phyloP scores from a whole-genome alignment of 2,888 invertebrate genomes.

The Fragum fragum region DNA sequence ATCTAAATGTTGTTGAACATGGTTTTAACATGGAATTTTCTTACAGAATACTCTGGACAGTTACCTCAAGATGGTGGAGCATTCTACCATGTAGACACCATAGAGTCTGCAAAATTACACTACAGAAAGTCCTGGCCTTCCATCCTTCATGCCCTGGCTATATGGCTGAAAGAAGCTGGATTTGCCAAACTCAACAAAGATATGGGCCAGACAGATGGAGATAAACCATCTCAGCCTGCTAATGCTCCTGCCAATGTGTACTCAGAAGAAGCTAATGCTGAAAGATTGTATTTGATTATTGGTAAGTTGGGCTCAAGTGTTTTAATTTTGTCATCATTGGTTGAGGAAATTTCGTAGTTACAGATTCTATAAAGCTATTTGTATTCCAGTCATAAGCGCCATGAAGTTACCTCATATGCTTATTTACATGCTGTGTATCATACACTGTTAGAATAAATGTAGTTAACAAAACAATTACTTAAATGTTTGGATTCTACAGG shows the following conservation, averaged over 20 bases:
- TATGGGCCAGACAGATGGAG: constrained; percentile 51
- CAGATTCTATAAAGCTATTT: too few species aligned
- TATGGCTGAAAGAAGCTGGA: constrained; percentile 93
- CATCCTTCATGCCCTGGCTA: constrained; percentile 96
- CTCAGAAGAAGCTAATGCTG: constrained; percentile 89
- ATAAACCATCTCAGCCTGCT: constrained; percentile 68
- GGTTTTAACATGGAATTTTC: too few species aligned
- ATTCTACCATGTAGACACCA: constrained; percentile 98
- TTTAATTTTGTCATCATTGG: too few species aligned
- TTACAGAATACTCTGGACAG: constrained; percentile 95
- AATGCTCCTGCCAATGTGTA: constrained; percentile 85
- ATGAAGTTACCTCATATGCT: too few species aligned
- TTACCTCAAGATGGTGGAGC: constrained; percentile 93
- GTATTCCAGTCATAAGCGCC: too few species aligned
- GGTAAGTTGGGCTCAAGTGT: constrained; percentile 90
- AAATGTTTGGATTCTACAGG: too few species aligned
- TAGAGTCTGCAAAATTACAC: constrained; percentile 96
- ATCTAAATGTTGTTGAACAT: too few species aligned
- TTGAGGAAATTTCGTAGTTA: too few species aligned
- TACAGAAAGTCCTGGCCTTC: constrained; percentile 98
- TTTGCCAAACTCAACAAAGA: constrained; percentile 86
- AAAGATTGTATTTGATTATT: constrained; percentile 94
- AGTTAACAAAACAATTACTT: too few species aligned
- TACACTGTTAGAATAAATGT: too few species aligned
- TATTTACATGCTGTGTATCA: too few species aligned